Base-by-base conservation (phyloP, 1,140 invertebrate genomes). In the Zaprionus kolodkinae region DNA sequence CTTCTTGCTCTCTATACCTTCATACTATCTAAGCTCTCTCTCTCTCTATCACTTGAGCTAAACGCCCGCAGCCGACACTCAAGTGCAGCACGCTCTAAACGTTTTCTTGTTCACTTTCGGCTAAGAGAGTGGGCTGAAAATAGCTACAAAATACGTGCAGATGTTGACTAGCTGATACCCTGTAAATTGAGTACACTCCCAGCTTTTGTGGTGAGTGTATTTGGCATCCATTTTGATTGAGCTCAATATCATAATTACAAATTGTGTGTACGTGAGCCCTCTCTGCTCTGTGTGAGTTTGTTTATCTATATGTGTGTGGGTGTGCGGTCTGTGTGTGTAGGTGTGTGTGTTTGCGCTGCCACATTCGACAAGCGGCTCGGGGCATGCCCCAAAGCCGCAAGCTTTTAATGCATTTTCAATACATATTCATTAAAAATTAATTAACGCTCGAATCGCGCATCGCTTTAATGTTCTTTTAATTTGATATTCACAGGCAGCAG, bases 371-470 rank as follows among this genome's bases (percentile, higher is more conserved):
- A 45, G n/a, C 17, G 43, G 13, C 30, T 36, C 7, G 12, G 55
- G 55, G 21, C 13, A 33, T 55, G 43, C 35, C 56, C 45, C 21
- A 25, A 38, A 36, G 66, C 76, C 72, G 56, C 61, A 55, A 63
- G 48, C 57, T 59, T 71, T 69, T 72, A 87, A 79, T 86, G 83
- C 79, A 72, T 87, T 82, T 77, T 73, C 83, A 77, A 86, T 86
- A 87, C 57, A 79, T 87, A 73, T 71, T 73, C 79, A 87, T 88
- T 80, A 88, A 83, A 83, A 80, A 83, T 87, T 87, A 87, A 87
- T 87, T 79, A 82, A 71, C 55, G 72, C 55, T 54, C 56, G 59
- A 45, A 69, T 67, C 40, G 40, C 25, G 55, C 65, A 38, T 45
- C 48, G 43, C 52, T 72, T 76, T 61, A 82, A 86, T 87, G 72